Percentiles rank a stretch among this genome's conserved stretches.
Evolutionary conservation across 2,113 vertebrate species (phyloP).

Genomic region (Athene noctua): DNA sequence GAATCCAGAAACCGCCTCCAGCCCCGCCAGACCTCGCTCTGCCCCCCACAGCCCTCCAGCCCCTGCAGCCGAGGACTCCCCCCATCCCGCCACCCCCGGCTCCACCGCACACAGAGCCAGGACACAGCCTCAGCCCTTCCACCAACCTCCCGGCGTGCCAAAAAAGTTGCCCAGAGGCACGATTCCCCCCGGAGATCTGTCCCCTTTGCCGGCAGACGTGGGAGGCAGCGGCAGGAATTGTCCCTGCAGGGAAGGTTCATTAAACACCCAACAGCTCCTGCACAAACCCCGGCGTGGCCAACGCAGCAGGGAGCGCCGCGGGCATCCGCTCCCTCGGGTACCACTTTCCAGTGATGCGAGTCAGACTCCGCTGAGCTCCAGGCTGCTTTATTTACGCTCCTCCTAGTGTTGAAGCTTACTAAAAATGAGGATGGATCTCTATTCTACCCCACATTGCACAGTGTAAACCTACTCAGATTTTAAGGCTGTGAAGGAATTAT

Average conservation of each 20-base stretch:
- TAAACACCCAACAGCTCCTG: neutral
- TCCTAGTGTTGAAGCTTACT: neutral
- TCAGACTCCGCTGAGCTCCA: neutral
- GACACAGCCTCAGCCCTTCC: neutral
- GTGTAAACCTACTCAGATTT: neutral
- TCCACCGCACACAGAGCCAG: accelerated
- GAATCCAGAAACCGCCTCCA: neutral
- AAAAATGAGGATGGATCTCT: neutral
- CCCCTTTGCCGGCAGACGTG: accelerated
- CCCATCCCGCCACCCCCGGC: no score
- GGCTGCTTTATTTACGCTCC: neutral
- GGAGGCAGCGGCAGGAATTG: neutral
- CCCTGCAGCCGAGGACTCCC: neutral
- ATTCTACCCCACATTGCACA: neutral
- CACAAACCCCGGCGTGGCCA: accelerated
- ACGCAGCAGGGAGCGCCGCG: neutral
- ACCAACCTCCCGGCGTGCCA: neutral
- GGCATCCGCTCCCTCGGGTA: accelerated
- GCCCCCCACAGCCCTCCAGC: neutral
- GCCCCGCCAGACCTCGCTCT: accelerated
- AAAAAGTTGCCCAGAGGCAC: accelerated
- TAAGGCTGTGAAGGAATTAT: neutral
- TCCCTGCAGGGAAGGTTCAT: neutral
- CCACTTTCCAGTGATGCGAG: neutral
- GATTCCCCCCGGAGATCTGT: neutral